Base-by-base conservation (phyloP, 2,888 invertebrate species). In the Arrhopalites spinosus region DNA sequence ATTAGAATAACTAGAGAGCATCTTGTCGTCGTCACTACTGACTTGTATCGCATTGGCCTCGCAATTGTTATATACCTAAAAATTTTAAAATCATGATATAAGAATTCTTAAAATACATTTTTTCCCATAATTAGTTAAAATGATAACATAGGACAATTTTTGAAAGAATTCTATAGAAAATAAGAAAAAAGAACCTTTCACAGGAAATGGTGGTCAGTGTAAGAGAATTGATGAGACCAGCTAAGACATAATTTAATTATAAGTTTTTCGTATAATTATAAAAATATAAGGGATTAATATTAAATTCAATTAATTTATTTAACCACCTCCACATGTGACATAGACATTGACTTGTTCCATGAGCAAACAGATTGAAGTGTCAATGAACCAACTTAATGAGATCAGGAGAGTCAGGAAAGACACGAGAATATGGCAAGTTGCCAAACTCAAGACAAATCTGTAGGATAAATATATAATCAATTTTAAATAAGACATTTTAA, bases 371-470 rank as follows among this genome's bases (percentile, higher is more conserved):
- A 69, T 17, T 15, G 72, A 47, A 61, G 29, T 74, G 50, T 69
- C 71, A 72, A 74, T 45, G 56, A 74, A 61, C 71, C 59, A 70
- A 29, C 43, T 71, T 25, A 79, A 45, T 78, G 83, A 81, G 80
- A 81, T 80, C 79, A 74, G 61, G 25, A 83, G 45, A 27, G 80
- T 79, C 15, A 81, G 73, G 20, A 78, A 53, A 11, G 81, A 81
- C 47, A 80, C 78, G 23, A 80, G 11, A 29, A 83, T 75, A 68
- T 83, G 83, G 61, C 80, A 80, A 68, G 79, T 64, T 64, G 81
- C 80, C 59, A 83, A 73, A 74, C 81, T 81, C 76, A 83, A 79
- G 66, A 83, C 81, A 77, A 83, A 81, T 78, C 83, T 81, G 70
- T n/a, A 68, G 67, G 17, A 53, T 36, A 56, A 68, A 61, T 2